Conservation (phyloP, 2,113 vertebrate genomes). For the Cephalopholis sonnerati region DNA sequence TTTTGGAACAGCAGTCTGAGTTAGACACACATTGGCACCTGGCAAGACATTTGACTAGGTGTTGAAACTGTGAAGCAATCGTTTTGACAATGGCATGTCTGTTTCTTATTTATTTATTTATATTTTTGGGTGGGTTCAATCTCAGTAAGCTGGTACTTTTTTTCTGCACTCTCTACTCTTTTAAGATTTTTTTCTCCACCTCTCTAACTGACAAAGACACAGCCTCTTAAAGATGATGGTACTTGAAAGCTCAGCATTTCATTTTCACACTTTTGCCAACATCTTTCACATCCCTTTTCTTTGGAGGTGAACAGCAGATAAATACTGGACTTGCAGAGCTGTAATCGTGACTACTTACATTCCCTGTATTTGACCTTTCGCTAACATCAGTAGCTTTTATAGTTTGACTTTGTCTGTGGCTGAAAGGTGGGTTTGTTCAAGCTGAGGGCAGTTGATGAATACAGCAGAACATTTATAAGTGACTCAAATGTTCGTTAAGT, state of each 20-base stretch:
- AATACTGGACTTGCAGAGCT: constrained; percentile 3
- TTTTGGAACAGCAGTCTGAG: constrained; percentile 27
- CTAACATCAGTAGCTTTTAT: neutral
- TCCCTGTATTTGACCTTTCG: constrained; percentile 28
- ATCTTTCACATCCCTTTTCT: constrained; percentile 13
- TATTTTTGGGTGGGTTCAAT: neutral
- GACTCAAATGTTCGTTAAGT: constrained; percentile 1
- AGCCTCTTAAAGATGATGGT: constrained; percentile 29
- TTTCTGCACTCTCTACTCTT: constrained; percentile 30
- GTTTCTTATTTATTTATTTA: neutral
- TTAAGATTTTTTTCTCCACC: neutral
- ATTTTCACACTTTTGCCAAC: constrained; percentile 28
- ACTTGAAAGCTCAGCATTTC: constrained; percentile 46
- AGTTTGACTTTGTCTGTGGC: neutral
- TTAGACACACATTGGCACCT: constrained; percentile 33
- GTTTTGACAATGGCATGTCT: constrained; percentile 50
- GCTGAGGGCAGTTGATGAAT: neutral
- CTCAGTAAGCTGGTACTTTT: constrained; percentile 21
- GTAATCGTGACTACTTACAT: neutral
- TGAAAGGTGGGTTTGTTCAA: neutral
- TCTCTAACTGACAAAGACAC: constrained; percentile 37
- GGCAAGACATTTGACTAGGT: constrained; percentile 21
- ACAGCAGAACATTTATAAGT: neutral
- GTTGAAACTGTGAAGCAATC: constrained; percentile 33
- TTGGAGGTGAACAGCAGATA: neutral